These are phyloP conservation scores for Actenoides lindsayi DNA, from an alignment of 2,113 vertebrate genomes.

Conservation along the genomic window DNA sequence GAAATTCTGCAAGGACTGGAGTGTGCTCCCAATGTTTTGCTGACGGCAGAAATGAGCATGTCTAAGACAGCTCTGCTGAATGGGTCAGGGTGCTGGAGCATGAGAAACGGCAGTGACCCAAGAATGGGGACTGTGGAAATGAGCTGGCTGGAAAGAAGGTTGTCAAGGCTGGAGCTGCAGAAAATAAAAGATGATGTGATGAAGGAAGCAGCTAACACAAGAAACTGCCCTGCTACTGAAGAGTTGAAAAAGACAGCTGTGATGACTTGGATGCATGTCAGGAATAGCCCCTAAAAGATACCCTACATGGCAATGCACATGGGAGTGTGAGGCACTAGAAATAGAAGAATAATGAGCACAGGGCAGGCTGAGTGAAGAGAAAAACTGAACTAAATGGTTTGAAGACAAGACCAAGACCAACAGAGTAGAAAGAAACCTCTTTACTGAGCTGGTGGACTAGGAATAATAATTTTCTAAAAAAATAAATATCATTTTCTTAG, in stretches of 20 bases:
- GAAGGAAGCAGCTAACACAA: background rate
- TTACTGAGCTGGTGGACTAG: background rate
- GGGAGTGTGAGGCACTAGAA: background rate
- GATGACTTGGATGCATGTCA: background rate
- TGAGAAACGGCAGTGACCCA: background rate
- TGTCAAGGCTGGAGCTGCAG: background rate
- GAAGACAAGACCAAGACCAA: background rate
- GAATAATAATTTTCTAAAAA: background rate
- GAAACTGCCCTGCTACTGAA: background rate
- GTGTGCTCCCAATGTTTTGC: background rate
- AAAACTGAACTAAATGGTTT: background rate
- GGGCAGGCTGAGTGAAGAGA: background rate
- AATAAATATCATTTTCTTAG: background rate
- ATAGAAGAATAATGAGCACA: background rate
- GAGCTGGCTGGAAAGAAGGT: background rate
- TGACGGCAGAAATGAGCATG: fast-evolving
- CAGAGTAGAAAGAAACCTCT: background rate
- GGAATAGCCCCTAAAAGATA: background rate
- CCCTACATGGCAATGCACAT: background rate
- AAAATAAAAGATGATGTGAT: slow-evolving; percentile 8
- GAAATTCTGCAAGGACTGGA: background rate
- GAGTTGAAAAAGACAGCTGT: slow-evolving; percentile 12
- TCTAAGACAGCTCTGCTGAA: background rate
- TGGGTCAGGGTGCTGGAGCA: background rate
- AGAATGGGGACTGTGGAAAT: background rate